phyloP scores from a whole-genome alignment of 2,113 vertebrate genomes.

The Indri indri region DNA sequence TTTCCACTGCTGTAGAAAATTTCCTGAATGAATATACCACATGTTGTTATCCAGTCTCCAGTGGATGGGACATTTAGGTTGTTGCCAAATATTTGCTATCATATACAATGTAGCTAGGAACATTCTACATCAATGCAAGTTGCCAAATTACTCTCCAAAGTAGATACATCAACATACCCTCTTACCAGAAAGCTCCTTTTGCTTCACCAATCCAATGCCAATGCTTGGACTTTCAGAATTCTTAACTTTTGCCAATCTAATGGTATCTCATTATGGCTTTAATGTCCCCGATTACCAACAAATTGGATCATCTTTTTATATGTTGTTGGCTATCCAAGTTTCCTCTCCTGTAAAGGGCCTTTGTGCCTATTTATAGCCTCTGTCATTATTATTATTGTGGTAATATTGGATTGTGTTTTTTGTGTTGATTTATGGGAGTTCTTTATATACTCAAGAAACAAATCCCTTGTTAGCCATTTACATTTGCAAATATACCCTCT shows the following conservation, averaged over 20 bases:
- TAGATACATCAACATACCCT: neutral
- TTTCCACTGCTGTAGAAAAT: neutral
- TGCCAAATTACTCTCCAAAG: neutral
- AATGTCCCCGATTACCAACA: neutral
- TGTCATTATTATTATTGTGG: too few relatives aligned
- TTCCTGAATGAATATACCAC: neutral
- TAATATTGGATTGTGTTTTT: too few relatives aligned
- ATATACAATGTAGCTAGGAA: neutral
- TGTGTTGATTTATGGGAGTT: too few relatives aligned
- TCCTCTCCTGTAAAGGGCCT: too few relatives aligned
- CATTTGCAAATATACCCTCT: too few relatives aligned
- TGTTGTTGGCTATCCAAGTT: too few relatives aligned
- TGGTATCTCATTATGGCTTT: neutral
- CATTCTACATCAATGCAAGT: neutral
- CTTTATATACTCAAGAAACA: too few relatives aligned
- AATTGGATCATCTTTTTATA: neutral
- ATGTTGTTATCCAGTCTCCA: neutral
- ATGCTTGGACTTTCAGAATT: neutral
- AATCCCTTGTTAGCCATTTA: too few relatives aligned
- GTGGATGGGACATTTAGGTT: neutral
- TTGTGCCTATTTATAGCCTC: too few relatives aligned
- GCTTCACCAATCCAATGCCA: neutral
- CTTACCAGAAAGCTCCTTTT: neutral
- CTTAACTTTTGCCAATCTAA: neutral
- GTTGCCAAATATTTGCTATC: neutral